phyloP scores from a whole-genome alignment of 2,113 vertebrate genomes.

The Craseonycteris thonglongyai region DNA sequence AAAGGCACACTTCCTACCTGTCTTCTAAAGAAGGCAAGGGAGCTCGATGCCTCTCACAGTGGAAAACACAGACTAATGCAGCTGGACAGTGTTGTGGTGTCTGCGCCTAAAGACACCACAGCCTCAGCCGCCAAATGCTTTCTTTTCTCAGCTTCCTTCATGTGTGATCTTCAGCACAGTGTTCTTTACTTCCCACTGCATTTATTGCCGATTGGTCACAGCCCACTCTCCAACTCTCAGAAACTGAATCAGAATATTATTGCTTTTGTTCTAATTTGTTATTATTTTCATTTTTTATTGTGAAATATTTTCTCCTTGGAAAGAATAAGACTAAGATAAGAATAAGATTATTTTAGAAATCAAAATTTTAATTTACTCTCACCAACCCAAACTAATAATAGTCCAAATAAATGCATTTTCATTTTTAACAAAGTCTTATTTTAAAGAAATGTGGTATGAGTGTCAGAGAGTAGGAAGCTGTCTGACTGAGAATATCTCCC shows the following conservation, averaged over 20 bases:
- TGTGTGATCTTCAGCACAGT: not conserved
- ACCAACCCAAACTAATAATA: not conserved
- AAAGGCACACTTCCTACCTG: not conserved
- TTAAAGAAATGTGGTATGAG: constrained; percentile 20
- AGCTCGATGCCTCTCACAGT: not conserved
- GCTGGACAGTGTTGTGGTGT: not conserved
- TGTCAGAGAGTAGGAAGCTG: not conserved
- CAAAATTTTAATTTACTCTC: not conserved
- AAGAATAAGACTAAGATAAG: no score
- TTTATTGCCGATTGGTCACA: not conserved
- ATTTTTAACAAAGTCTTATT: not conserved
- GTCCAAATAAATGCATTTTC: not conserved
- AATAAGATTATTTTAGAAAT: constrained; percentile 28
- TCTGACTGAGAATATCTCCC: constrained; percentile 25
- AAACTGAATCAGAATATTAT: not conserved
- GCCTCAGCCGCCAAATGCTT: not conserved
- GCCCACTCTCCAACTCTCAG: not conserved
- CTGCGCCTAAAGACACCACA: not conserved
- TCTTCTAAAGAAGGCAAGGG: not conserved
- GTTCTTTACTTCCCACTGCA: not conserved
- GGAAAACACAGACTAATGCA: not conserved
- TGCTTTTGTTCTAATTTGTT: not conserved
- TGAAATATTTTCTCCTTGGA: not conserved
- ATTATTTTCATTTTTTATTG: not conserved
- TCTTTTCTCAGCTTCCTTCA: not conserved